phyloP scores from a whole-genome alignment of 2,888 invertebrate species.

The Eilema caniola region DNA sequence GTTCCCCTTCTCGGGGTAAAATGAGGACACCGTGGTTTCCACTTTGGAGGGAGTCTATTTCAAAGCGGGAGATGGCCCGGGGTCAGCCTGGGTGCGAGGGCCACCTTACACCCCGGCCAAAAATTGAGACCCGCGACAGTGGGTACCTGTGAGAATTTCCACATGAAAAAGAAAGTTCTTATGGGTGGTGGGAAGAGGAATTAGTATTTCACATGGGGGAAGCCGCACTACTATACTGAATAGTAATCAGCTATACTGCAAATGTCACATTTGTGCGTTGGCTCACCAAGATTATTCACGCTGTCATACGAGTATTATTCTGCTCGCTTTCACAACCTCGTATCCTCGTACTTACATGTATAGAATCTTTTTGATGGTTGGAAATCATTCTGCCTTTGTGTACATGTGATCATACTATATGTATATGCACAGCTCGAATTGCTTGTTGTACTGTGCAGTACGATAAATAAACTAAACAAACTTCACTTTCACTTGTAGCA shows the following conservation, averaged over 20 bases:
- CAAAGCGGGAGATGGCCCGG: no score
- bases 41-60: no score
- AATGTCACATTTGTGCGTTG: neutral
- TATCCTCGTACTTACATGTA: no score
- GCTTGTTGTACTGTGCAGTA: neutral
- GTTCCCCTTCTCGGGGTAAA: no score
- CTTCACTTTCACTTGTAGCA: conserved; percentile 81
- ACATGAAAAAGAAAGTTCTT: no score
- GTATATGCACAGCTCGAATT: neutral
- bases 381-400: neutral
- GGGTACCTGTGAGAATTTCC: no score
- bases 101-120: no score
- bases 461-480: conserved; percentile 1
- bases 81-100: no score
- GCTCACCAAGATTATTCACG: neutral
- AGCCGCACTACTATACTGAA: neutral
- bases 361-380: neutral
- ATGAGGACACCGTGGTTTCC: no score
- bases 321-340: neutral
- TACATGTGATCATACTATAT: neutral
- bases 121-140: no score
- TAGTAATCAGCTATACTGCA: neutral
- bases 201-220: no score
- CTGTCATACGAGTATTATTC: neutral
- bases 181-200: no score